A percentile compares a stretch with the other conserved stretches of the same genome.
These are phyloP conservation scores for Cylindroiulus punctatus DNA, from an alignment of 2,888 invertebrate genomes.

Conservation along the genomic window DNA sequence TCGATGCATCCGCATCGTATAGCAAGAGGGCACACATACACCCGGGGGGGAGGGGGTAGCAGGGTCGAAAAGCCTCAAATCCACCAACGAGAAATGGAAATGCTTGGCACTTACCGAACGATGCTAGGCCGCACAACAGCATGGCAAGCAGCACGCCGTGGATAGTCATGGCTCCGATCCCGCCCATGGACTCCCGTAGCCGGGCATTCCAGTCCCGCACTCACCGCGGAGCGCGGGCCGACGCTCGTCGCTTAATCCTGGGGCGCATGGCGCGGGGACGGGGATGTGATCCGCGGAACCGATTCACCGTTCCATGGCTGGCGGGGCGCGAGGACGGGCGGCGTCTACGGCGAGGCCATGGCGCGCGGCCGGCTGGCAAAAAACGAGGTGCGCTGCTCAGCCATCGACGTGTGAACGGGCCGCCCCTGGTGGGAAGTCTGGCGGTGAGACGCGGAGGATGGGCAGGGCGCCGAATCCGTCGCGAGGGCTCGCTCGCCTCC, in stretches of 20 bases:
- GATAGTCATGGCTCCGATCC: conserved; percentile 59
- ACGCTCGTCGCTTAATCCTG: background rate
- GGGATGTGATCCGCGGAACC: background rate
- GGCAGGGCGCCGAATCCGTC: background rate
- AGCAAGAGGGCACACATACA: too few species aligned
- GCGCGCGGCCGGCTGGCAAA: background rate
- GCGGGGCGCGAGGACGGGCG: background rate
- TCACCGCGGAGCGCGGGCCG: background rate
- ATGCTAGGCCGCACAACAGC: conserved; percentile 58
- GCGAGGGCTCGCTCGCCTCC: conserved; percentile 26
- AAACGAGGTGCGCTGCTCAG: background rate
- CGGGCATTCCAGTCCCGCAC: conserved; percentile 59
- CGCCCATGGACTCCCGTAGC: conserved; percentile 57
- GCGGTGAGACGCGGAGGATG: background rate
- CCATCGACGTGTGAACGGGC: conserved; percentile 24
- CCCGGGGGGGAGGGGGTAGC: too few species aligned
- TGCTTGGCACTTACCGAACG: conserved; percentile 47
- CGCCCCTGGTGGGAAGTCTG: conserved; percentile 32
- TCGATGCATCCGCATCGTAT: too few species aligned
- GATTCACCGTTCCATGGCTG: background rate
- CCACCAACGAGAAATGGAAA: background rate
- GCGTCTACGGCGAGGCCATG: conserved; percentile 23
- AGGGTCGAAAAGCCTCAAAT: too few species aligned
- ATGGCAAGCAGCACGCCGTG: conserved; percentile 57
- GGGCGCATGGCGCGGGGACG: background rate